Conservation (phyloP, 2,888 invertebrate genomes). For the Trichopria drosophilae region DNA sequence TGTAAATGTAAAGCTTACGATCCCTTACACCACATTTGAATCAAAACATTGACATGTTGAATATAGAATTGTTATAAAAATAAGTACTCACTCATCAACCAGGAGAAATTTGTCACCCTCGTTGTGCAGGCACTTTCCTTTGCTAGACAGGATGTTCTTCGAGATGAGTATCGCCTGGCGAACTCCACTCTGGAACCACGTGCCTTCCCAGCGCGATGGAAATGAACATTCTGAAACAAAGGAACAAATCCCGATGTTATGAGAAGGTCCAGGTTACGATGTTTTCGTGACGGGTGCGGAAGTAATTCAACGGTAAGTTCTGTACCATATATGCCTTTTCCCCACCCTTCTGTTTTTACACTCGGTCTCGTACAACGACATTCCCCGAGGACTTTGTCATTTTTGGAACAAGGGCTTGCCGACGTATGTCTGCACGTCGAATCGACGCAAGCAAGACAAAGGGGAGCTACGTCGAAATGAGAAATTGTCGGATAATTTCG, state of each 20-base stretch:
- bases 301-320: too few species aligned
- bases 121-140: conserved; percentile 80
- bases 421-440: conserved; percentile 4
- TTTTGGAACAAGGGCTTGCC: neutral
- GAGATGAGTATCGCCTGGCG: conserved; percentile 83
- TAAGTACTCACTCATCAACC: conserved; percentile 80
- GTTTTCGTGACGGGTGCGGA: too few species aligned
- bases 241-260: conserved; percentile 30
- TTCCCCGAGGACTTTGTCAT: conserved; percentile 6
- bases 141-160: conserved; percentile 79
- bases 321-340: too few species aligned
- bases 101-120: conserved; percentile 88
- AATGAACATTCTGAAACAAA: conserved; percentile 72
- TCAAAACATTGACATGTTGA: neutral
- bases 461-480: conserved; percentile 13
- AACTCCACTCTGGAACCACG: conserved; percentile 89
- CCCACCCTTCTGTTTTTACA: too few species aligned
- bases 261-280: too few species aligned
- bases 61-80: conserved; percentile 3
- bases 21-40: too few species aligned
- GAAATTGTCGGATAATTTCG: conserved; percentile 32
- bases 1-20: too few species aligned
- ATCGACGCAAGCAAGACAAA: conserved; percentile 14
- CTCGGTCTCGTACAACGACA: too few species aligned
- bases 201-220: conserved; percentile 83